A percentile compares a stretch with the other conserved stretches of the same genome.
Conservation (phyloP, 1,140 invertebrate genomes). For the Drosophila mojavensis region DNA sequence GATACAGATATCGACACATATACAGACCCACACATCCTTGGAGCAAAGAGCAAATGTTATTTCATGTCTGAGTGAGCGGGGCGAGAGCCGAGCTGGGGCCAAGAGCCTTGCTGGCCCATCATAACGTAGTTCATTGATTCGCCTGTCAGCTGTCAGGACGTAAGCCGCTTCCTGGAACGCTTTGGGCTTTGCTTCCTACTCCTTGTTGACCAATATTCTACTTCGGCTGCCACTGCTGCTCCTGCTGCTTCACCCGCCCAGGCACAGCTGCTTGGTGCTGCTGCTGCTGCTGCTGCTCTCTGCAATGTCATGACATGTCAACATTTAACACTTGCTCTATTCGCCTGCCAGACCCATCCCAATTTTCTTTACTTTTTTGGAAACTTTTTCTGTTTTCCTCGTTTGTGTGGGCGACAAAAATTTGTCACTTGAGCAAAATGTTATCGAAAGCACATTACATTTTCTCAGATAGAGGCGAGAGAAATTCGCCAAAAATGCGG, state of each 20-base stretch:
- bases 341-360: conserved; percentile 35
- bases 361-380: conserved; percentile 25
- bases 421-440: conserved; percentile 77
- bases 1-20: not conserved
- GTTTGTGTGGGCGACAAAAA: conserved; percentile 57
- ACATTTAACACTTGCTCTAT: conserved; percentile 75
- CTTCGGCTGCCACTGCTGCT: conserved; percentile 20
- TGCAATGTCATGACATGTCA: conserved; percentile 81
- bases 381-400: conserved; percentile 61
- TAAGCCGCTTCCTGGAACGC: conserved; percentile 69
- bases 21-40: conserved; percentile 1
- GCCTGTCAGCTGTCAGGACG: conserved; percentile 78
- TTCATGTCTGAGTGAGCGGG: conserved; percentile 35
- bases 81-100: conserved; percentile 21
- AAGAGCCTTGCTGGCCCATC: conserved; percentile 49
- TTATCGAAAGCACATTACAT: conserved; percentile 78
- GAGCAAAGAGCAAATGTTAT: conserved; percentile 55
- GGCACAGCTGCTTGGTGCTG: conserved; percentile 19
- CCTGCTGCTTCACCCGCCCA: conserved; percentile 14
- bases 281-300: conserved; percentile 50
- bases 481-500: conserved; percentile 25
- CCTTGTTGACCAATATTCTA: conserved; percentile 61
- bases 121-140: conserved; percentile 78
- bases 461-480: conserved; percentile 14
- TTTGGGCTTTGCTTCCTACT: conserved; percentile 28